Evolutionary conservation across 2,797 vertebrate genomes (phyloP).

Genomic region (Eulemur albifrons): DNA sequence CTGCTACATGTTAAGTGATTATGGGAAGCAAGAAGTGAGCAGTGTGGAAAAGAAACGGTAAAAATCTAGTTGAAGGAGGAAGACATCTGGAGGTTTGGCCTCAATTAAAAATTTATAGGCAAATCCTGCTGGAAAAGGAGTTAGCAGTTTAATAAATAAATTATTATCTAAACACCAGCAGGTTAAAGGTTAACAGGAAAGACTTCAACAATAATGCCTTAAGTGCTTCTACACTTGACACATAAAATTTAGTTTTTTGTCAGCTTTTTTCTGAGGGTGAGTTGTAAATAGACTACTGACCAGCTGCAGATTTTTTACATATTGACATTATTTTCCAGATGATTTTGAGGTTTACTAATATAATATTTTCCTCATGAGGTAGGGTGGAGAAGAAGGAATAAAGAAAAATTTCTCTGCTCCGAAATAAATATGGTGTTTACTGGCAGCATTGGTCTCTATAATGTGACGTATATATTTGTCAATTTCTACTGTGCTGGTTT

Average conservation of each 20-base stretch:
- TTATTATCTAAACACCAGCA: constrained; percentile 61
- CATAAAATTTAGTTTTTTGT: neutral
- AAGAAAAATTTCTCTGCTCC: neutral
- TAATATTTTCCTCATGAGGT: neutral
- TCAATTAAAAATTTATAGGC: constrained; percentile 61
- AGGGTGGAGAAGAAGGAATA: neutral
- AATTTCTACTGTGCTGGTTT: neutral
- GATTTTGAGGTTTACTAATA: constrained; percentile 21
- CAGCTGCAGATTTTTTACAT: neutral
- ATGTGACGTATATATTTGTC: neutral
- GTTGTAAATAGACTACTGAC: neutral
- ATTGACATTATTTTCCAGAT: constrained; percentile 15
- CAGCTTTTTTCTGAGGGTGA: neutral
- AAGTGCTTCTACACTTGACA: constrained; percentile 12
- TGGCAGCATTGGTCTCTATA: neutral
- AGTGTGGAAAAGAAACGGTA: neutral
- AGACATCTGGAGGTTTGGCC: constrained; percentile 21
- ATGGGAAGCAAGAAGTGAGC: neutral
- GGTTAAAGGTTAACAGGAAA: constrained; percentile 46
- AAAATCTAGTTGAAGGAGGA: neutral
- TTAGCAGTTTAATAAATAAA: constrained; percentile 67
- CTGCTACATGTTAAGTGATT: neutral
- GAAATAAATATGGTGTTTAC: neutral
- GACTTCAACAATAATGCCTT: constrained; percentile 20
- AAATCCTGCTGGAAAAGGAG: constrained; percentile 64